These are phyloP conservation scores for Daphoenositta chrysoptera DNA, from an alignment of 2,113 vertebrate species.

Conservation along the genomic window DNA sequence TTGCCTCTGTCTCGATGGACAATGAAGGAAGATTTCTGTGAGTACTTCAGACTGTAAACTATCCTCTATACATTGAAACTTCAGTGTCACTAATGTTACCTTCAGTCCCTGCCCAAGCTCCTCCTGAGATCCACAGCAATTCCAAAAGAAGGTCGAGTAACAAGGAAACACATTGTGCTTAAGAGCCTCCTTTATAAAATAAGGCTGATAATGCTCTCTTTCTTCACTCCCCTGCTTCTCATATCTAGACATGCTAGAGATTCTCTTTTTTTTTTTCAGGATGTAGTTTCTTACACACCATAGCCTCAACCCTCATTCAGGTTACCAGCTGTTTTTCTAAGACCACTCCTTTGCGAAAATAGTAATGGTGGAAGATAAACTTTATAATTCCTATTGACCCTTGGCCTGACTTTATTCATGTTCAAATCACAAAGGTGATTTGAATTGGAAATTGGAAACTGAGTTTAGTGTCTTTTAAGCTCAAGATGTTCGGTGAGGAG, in stretches of 20 bases:
- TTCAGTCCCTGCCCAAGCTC: not conserved
- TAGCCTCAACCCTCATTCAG: not conserved
- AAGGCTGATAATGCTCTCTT: not conserved
- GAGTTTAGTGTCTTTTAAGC: not conserved
- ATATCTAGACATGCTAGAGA: not conserved
- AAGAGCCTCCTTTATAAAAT: not conserved
- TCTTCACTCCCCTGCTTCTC: not conserved
- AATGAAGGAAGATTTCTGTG: not conserved
- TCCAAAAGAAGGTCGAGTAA: not conserved
- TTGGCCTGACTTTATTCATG: not conserved
- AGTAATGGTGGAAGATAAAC: not conserved
- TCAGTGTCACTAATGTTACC: not conserved
- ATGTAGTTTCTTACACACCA: not conserved
- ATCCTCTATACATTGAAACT: not conserved
- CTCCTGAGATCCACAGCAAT: not conserved
- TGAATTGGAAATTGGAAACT: too few species aligned
- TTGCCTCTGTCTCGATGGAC: not conserved
- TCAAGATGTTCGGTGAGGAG: not conserved
- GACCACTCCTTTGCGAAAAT: not conserved
- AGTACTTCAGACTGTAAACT: not conserved
- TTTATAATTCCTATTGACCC: not conserved
- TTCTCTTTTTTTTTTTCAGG: not conserved
- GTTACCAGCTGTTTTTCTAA: not conserved
- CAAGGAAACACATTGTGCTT: not conserved
- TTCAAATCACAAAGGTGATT: not conserved